phyloP scores from a whole-genome alignment of 2,797 vertebrate genomes.

The Coilia nasus region DNA sequence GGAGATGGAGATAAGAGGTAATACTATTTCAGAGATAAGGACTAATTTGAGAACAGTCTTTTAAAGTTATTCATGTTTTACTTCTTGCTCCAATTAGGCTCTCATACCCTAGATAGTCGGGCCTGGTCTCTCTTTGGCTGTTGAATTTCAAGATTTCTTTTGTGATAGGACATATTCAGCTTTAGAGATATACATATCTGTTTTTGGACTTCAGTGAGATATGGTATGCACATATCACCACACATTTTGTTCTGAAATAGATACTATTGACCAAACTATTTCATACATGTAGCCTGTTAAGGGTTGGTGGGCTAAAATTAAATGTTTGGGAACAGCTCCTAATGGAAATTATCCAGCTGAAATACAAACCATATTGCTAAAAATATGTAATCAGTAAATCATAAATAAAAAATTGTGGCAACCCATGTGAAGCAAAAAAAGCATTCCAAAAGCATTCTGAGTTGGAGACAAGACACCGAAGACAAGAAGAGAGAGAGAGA shows the following conservation, averaged over 20 bases:
- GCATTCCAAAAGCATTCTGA: no score
- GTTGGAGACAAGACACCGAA: no score
- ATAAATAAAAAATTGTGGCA: neutral
- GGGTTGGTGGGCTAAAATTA: neutral
- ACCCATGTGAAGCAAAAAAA: no score
- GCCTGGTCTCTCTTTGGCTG: neutral
- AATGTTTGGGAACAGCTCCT: neutral
- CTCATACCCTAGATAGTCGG: neutral
- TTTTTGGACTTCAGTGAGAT: neutral
- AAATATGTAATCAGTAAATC: neutral
- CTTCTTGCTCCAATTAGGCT: neutral
- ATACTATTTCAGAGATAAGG: slow-evolving; percentile 3
- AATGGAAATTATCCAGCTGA: neutral
- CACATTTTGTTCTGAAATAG: neutral
- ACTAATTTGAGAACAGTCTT: neutral
- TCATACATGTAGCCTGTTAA: neutral
- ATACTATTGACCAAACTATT: neutral
- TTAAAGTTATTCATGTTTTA: slow-evolving; percentile 8
- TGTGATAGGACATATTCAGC: neutral
- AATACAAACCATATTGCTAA: neutral
- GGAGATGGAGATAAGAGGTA: neutral
- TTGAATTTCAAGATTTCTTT: neutral
- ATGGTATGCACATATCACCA: neutral
- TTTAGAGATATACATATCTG: neutral
- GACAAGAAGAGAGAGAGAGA: no score